Conservation (phyloP, 2,797 vertebrate species). For the Vipera ursinii region DNA sequence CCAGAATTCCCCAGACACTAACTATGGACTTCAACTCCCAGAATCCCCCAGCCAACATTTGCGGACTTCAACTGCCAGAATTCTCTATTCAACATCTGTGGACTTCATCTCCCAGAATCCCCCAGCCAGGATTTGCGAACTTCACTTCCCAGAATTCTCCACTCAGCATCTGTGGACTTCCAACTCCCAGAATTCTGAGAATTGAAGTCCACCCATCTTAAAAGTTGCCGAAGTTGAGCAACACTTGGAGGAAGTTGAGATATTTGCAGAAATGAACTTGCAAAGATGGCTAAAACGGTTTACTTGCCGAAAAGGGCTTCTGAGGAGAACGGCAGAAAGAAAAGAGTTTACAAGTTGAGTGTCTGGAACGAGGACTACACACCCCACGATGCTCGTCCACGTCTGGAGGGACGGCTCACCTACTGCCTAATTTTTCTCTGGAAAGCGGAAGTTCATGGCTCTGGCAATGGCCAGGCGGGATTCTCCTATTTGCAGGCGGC, state of each 20-base stretch:
- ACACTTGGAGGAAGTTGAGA: not conserved
- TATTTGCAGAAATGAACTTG: not conserved
- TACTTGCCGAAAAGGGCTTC: not conserved
- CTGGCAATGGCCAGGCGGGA: not conserved
- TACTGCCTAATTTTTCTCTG: not conserved
- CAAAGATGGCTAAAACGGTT: not conserved
- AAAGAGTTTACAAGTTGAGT: not conserved
- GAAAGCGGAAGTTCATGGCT: not conserved
- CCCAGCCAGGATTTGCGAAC: too few species aligned
- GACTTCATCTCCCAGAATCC: too few species aligned
- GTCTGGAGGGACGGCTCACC: not conserved
- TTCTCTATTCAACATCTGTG: fast-evolving
- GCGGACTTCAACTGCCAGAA: not conserved
- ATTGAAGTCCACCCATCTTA: not conserved
- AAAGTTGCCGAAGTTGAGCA: not conserved
- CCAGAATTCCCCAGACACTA: too few species aligned
- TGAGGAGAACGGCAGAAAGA: not conserved
- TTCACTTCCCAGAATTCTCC: too few species aligned
- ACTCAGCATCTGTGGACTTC: not conserved
- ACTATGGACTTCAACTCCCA: too few species aligned
- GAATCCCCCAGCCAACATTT: not conserved
- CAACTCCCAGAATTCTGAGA: not conserved
- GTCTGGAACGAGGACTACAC: not conserved
- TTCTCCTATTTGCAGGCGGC: not conserved
- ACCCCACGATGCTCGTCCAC: not conserved